phyloP scores from a whole-genome alignment of 2,113 vertebrate species.

The Desmodus rotundus region DNA sequence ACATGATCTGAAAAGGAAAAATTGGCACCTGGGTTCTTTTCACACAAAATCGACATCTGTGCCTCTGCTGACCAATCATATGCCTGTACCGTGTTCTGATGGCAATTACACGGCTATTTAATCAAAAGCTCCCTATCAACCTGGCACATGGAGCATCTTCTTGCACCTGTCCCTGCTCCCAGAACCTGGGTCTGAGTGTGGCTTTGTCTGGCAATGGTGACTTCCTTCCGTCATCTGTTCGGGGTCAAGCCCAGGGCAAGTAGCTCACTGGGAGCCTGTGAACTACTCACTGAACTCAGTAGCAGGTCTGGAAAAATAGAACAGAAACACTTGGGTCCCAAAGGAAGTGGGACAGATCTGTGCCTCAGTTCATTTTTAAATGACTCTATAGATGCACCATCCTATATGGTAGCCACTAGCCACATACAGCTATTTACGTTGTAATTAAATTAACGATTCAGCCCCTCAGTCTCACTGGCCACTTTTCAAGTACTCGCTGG shows the following conservation, averaged over 20 bases:
- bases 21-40: neutral
- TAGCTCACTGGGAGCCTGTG: neutral
- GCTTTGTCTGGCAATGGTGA: neutral
- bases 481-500: neutral
- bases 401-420: neutral
- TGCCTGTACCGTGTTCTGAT: neutral
- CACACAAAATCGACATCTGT: neutral
- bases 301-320: neutral
- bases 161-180: neutral
- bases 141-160: neutral
- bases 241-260: neutral
- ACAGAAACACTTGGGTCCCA: neutral
- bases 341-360: neutral
- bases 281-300: neutral
- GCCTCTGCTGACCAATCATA: neutral
- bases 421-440: neutral
- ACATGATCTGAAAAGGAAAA: neutral
- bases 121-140: neutral
- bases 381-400: neutral
- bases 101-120: neutral
- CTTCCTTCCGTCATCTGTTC: neutral
- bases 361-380: neutral
- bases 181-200: neutral
- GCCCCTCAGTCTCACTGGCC: neutral
- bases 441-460: neutral